Evolutionary conservation across 2,797 vertebrate genomes (phyloP).

Genomic region (Neoniphon sammara): DNA sequence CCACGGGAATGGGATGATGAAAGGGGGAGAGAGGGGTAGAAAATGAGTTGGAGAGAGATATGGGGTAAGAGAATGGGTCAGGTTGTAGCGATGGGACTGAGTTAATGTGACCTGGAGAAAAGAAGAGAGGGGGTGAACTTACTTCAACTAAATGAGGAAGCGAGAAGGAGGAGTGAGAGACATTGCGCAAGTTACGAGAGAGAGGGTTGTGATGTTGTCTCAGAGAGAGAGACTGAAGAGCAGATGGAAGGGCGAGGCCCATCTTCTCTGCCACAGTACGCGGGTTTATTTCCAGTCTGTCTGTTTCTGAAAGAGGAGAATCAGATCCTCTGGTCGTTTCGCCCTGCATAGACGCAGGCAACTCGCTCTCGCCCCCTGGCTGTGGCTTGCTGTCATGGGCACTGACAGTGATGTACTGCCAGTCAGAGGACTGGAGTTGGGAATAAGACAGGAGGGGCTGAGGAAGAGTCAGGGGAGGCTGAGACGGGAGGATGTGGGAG

Average conservation of each 20-base stretch:
- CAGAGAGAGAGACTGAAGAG: constrained; percentile 3
- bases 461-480: not conserved
- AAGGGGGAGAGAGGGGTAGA: not conserved
- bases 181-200: not conserved
- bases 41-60: not conserved
- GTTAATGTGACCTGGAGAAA: constrained; percentile 8
- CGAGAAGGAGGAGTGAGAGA: not conserved
- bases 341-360: not conserved
- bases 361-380: constrained; percentile 38
- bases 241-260: not conserved
- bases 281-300: not conserved
- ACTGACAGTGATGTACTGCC: not conserved
- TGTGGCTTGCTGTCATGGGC: not conserved
- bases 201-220: not conserved
- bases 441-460: not conserved
- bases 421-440: not conserved
- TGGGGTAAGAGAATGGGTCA: not conserved
- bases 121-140: not conserved
- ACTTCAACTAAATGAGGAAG: not conserved
- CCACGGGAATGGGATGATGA: constrained; percentile 4
- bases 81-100: not conserved
- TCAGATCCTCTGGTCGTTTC: not conserved
- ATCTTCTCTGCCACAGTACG: not conserved
- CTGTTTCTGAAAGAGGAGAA: not conserved
- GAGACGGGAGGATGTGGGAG: constrained; percentile 27